Evolutionary conservation across 2,113 vertebrate genomes (phyloP).

Genomic region (Notarius lentiginosus): DNA sequence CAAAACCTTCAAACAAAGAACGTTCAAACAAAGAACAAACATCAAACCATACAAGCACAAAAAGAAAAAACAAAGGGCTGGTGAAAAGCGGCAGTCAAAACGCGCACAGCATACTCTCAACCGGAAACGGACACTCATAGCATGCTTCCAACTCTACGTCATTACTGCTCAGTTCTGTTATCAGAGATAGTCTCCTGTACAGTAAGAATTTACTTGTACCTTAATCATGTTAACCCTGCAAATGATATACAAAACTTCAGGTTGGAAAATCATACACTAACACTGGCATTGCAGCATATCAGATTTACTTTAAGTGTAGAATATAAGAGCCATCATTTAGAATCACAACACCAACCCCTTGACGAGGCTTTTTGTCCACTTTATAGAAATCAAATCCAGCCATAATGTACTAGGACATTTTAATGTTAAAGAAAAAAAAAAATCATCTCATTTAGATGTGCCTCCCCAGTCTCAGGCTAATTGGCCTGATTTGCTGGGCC

Average conservation of each 20-base stretch:
- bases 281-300: background rate
- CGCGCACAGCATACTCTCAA: too few species aligned
- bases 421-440: slow-evolving; percentile 6
- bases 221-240: background rate
- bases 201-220: background rate
- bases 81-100: too few species aligned
- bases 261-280: background rate
- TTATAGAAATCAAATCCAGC: slow-evolving; percentile 22
- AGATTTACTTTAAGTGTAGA: background rate
- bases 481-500: slow-evolving; percentile 56
- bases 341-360: background rate
- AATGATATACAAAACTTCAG: background rate
- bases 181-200: background rate
- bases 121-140: too few species aligned
- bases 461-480: slow-evolving; percentile 52
- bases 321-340: background rate
- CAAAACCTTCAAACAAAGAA: too few species aligned
- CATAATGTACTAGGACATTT: slow-evolving; percentile 17
- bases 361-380: slow-evolving; percentile 10
- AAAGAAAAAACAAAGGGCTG: too few species aligned
- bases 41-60: too few species aligned
- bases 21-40: too few species aligned
- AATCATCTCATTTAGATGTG: slow-evolving; percentile 40
- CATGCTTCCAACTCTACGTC: too few species aligned
- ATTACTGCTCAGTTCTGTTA: background rate